A percentile compares a stretch with the other conserved stretches of the same genome.
Evolutionary conservation across 2,797 vertebrate species (phyloP).

Genomic region (Spizella passerina): DNA sequence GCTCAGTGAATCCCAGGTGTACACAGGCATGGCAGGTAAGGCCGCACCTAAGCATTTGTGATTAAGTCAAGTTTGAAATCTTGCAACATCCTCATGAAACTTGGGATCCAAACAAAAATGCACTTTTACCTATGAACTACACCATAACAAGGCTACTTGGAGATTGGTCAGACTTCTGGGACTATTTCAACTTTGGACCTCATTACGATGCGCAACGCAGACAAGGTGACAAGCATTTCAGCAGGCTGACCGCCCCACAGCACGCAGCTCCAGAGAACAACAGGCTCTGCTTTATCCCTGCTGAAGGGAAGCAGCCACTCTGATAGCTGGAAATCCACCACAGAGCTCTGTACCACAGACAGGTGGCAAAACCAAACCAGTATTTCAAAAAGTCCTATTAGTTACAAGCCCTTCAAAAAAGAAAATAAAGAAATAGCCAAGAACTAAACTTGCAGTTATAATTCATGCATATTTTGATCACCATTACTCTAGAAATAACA

Average conservation of each 20-base stretch:
- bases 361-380: not conserved
- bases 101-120: not conserved
- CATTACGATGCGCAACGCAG: accelerated
- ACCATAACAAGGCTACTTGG: not conserved
- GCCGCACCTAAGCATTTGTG: accelerated
- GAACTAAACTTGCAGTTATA: not conserved
- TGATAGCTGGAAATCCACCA: not conserved
- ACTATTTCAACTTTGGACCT: not conserved
- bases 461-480: not conserved
- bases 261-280: not conserved
- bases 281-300: not conserved
- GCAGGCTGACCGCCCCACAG: not conserved
- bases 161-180: not conserved
- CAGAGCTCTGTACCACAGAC: not conserved
- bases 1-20: not conserved
- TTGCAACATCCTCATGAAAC: not conserved
- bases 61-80: not conserved
- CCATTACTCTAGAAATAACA: not conserved
- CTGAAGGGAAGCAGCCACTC: not conserved
- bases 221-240: not conserved
- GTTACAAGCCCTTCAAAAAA: not conserved
- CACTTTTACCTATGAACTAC: not conserved
- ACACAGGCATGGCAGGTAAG: not conserved
- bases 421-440: not conserved
- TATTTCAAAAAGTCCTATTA: not conserved